phyloP scores from a whole-genome alignment of 1,140 invertebrate species.

The Bombus difficillimus region DNA sequence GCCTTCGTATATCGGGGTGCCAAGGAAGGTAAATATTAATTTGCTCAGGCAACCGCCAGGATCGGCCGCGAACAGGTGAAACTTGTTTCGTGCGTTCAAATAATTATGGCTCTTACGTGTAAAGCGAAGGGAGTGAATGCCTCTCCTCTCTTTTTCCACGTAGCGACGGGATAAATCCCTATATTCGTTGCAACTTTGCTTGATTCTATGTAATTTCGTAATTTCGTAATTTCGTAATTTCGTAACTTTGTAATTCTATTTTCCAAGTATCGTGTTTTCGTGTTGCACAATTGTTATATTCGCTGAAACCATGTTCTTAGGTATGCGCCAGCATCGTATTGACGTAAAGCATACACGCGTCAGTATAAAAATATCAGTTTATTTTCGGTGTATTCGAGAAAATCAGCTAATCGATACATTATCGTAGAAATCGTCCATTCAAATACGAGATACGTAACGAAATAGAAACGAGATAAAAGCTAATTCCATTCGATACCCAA shows the following conservation, averaged over 20 bases:
- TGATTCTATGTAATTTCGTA: not conserved
- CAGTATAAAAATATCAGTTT: too few relatives aligned
- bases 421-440: too few relatives aligned
- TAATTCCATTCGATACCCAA: too few relatives aligned
- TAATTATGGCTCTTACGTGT: slow-evolving; percentile 32
- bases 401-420: too few relatives aligned
- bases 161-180: not conserved
- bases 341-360: too few relatives aligned
- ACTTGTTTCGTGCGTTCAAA: slow-evolving; percentile 38
- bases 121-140: slow-evolving; percentile 34
- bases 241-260: not conserved
- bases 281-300: too few relatives aligned
- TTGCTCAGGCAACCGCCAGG: slow-evolving; percentile 77
- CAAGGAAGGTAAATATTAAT: slow-evolving; percentile 82
- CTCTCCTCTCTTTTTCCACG: not conserved
- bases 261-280: not conserved
- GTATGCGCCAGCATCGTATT: too few relatives aligned
- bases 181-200: not conserved
- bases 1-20: slow-evolving; percentile 74
- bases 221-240: too few relatives aligned
- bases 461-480: too few relatives aligned
- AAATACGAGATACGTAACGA: too few relatives aligned
- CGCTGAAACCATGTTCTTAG: too few relatives aligned
- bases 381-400: too few relatives aligned
- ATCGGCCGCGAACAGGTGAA: slow-evolving; percentile 64